These are phyloP conservation scores for Myopa tessellatipennis DNA, from an alignment of 2,888 invertebrate genomes.

Conservation along the genomic window DNA sequence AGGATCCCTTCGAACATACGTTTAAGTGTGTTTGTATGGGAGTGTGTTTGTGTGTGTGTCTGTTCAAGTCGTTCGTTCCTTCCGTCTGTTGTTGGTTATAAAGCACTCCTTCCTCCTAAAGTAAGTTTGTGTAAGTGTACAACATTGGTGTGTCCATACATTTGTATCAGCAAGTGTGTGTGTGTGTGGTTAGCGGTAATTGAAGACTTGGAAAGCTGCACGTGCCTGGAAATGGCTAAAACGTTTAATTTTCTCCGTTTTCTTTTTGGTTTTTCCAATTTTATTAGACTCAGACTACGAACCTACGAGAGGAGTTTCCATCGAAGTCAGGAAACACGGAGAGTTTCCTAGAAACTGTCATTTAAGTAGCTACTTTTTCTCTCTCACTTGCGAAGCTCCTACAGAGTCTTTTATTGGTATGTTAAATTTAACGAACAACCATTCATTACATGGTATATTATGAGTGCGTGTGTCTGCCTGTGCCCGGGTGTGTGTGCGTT, in stretches of 20 bases:
- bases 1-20: not conserved
- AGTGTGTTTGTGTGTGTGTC: not conserved
- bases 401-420: constrained; percentile 13
- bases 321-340: too few relatives aligned
- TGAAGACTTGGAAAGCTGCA: not conserved
- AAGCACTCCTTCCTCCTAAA: constrained; percentile 18
- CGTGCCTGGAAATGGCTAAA: constrained; percentile 15
- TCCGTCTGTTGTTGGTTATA: constrained; percentile 2
- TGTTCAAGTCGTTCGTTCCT: not conserved
- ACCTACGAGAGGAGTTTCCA: not conserved
- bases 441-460: not conserved
- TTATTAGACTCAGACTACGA: not conserved
- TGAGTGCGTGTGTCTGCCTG: constrained; percentile 9
- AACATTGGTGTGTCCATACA: not conserved
- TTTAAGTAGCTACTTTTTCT: too few relatives aligned
- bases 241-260: not conserved
- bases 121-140: not conserved
- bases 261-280: constrained; percentile 8
- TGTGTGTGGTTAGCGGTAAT: constrained; percentile 10
- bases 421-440: constrained; percentile 16
- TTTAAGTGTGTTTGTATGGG: not conserved
- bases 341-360: too few relatives aligned
- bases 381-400: not conserved
- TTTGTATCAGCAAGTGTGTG: constrained; percentile 4
- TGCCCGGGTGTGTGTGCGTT: not conserved